Percentiles rank a stretch among this genome's conserved stretches.
phyloP scores from a whole-genome alignment of 2,113 vertebrate genomes.

The Chinchilla lanigera region DNA sequence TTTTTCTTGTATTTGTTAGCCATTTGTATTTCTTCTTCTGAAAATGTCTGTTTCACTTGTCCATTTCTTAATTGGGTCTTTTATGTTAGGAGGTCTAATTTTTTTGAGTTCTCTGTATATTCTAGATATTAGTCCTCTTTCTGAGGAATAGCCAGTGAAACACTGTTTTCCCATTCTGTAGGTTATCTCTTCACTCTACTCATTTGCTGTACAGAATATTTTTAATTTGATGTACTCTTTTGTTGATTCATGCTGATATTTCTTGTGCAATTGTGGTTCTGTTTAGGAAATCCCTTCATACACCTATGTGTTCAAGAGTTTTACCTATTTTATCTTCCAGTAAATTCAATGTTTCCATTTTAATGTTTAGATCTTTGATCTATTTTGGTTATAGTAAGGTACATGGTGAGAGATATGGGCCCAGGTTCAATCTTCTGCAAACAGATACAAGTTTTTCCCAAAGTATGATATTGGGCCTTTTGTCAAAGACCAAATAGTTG shows the following conservation, averaged over 20 bases:
- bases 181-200: not conserved
- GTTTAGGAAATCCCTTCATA: not conserved
- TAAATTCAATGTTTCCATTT: not conserved
- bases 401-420: not conserved
- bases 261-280: not conserved
- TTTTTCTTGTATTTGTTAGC: not conserved
- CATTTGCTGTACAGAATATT: not conserved
- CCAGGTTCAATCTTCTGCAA: not conserved
- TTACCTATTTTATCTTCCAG: not conserved
- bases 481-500: not conserved
- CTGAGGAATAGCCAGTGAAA: not conserved
- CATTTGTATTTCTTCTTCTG: not conserved
- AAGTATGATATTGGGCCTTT: not conserved
- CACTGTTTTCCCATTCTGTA: not conserved
- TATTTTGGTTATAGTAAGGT: not conserved
- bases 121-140: not conserved
- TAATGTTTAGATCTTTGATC: not conserved
- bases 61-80: not conserved
- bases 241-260: not conserved
- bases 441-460: not conserved
- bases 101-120: not conserved
- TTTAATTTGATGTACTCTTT: not conserved
- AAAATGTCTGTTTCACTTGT: not conserved
- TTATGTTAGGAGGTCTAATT: not conserved
- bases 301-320: not conserved